These are phyloP conservation scores for Lordiphosa collinella DNA, from an alignment of 1,140 invertebrate genomes.

Conservation along the genomic window DNA sequence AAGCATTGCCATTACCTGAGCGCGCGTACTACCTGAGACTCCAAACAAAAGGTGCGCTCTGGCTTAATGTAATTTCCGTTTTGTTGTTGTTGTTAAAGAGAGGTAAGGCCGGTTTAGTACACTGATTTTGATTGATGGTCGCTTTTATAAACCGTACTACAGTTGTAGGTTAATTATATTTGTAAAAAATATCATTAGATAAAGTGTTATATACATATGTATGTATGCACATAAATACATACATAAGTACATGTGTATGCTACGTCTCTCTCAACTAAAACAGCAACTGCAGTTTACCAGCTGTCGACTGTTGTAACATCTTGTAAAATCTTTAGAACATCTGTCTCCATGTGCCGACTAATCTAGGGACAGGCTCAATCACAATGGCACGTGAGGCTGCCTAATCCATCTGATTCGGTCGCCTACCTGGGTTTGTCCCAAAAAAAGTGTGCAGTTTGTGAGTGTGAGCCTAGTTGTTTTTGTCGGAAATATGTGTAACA, in stretches of 20 bases:
- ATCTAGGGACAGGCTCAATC: conserved; percentile 8
- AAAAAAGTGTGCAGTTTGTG: background rate
- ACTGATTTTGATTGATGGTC: conserved; percentile 21
- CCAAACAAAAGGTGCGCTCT: conserved; percentile 9
- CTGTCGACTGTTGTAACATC: conserved; percentile 3
- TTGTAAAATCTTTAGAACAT: conserved; percentile 15
- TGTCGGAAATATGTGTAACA: too few species aligned
- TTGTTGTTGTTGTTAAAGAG: background rate
- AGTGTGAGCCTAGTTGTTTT: background rate
- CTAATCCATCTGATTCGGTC: conserved; percentile 34
- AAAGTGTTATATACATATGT: too few species aligned
- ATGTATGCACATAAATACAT: too few species aligned
- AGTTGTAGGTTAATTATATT: background rate
- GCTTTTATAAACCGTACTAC: background rate
- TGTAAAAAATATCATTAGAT: too few species aligned
- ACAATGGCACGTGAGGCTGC: conserved; percentile 54
- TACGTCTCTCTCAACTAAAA: too few species aligned
- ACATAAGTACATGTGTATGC: too few species aligned
- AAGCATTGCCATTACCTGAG: background rate
- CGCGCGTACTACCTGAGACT: too few species aligned
- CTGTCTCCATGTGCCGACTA: conserved; percentile 16
- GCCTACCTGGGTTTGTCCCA: conserved; percentile 1
- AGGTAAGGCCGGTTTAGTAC: background rate
- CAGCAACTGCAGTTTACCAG: background rate
- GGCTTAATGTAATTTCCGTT: conserved; percentile 11